Evolutionary conservation across 2,888 invertebrate species (phyloP).

Genomic region (Drosophila nigricruria): DNA sequence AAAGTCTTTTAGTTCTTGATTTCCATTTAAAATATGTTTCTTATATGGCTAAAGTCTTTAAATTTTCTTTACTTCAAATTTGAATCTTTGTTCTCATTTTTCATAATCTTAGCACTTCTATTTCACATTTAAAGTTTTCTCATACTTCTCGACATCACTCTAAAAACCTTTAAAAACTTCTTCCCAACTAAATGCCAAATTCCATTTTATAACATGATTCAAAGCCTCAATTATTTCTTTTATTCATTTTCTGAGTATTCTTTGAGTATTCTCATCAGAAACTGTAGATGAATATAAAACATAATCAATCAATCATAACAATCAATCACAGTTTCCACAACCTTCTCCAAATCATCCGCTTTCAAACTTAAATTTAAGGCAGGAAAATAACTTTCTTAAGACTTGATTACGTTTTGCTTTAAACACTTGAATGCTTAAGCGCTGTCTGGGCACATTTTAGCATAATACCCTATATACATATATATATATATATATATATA

Average conservation of each 20-base stretch:
- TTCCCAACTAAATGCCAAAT: no score
- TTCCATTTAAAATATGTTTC: neutral
- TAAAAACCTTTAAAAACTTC: neutral
- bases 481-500: neutral
- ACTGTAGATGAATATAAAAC: neutral
- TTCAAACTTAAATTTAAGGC: neutral
- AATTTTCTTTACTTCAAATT: neutral
- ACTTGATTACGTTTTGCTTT: neutral
- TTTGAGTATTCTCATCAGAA: neutral
- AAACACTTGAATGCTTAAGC: neutral
- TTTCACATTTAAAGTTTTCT: neutral
- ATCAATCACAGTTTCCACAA: constrained; percentile 1
- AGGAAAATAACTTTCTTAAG: neutral
- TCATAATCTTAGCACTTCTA: neutral
- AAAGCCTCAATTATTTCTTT: neutral
- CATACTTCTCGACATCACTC: no score
- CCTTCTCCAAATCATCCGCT: neutral
- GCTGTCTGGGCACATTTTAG: constrained; percentile 2
- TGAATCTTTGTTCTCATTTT: neutral
- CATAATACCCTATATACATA: neutral
- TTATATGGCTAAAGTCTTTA: neutral
- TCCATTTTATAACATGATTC: no score
- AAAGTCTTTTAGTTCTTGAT: neutral
- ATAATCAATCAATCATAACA: constrained; percentile 10
- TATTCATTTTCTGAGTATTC: neutral